These are phyloP conservation scores for Antechinus flavipes DNA, from an alignment of 2,113 vertebrate species.

Conservation along the genomic window DNA sequence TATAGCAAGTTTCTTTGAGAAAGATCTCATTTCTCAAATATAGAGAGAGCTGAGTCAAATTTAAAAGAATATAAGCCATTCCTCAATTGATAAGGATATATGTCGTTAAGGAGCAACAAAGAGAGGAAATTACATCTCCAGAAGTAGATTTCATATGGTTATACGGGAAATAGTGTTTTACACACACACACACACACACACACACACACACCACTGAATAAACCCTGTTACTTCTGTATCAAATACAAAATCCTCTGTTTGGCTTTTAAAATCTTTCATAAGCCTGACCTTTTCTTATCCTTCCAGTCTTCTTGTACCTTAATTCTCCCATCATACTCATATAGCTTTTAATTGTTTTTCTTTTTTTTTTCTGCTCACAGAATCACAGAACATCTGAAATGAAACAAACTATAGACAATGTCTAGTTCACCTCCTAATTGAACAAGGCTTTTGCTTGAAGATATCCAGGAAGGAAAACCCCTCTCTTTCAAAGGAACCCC, in stretches of 20 bases:
- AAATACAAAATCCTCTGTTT: background rate
- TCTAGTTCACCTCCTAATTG: background rate
- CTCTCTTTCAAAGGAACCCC: background rate
- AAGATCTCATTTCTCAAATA: too few species aligned
- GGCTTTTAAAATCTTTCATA: background rate
- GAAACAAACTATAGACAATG: background rate
- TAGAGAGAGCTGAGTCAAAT: too few species aligned
- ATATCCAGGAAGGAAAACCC: background rate
- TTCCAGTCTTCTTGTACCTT: background rate
- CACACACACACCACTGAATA: background rate
- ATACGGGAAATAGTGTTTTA: background rate
- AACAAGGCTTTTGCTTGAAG: background rate
- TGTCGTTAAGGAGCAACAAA: background rate
- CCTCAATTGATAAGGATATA: too few species aligned
- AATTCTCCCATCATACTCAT: background rate
- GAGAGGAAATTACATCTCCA: background rate
- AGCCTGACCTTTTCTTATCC: background rate
- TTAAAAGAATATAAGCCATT: too few species aligned
- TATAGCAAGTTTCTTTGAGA: too few species aligned
- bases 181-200: background rate
- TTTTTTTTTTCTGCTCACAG: background rate
- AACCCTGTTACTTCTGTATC: background rate
- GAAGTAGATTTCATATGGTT: background rate
- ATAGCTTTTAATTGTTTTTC: background rate
- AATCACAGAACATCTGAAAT: background rate